Base-by-base conservation (phyloP, 2,797 vertebrate genomes). In the Hypotaenidia philippensis region DNA sequence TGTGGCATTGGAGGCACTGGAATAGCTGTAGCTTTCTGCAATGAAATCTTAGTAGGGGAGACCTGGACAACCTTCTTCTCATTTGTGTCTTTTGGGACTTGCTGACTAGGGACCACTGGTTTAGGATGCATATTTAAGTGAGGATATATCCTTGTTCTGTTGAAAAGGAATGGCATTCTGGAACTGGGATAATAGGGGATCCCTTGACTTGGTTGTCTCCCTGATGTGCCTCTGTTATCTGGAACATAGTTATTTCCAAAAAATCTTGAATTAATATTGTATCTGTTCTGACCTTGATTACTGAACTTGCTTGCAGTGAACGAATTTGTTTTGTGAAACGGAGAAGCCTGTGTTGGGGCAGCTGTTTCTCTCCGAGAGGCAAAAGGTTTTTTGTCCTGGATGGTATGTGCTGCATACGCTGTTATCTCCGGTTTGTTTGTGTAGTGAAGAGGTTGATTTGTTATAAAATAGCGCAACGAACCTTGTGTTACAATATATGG, bases 191-290 rank as follows among this genome's bases (percentile, higher is more conserved):
- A 94, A 61, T 95, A 94, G 1, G 98, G 98, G 6, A 71, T 74
- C 21, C 91, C 93, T 20, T 95, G 93, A 64, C 65, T 94, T 10
- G 96, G 93, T 15, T 55, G 88, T 93, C 96, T 97, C 69, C 83
- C 92, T 40, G 29, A 71, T n/a, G 97, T 90, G 20, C 76, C 89
- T 81, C 94, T 96, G 29, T 87, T 90, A 47, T 98, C 97, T 3
- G 96, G 98, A 96, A 99, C 97, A 59, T 96, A 96, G 77, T 99
- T 98, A 90, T 49, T 97, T 21, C 93, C 97, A 69, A 94, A 91
- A 27, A 69, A 47, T 64, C 78, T 97, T 44, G 97, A 83, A 76
- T 97, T 93, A 68, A 95, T 76, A n/a, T 66, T 78, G 31, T 96
- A 47, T 60, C 34, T 92, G 20, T 34, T 85, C 56, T 87, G 86